Evolutionary conservation across 2,113 vertebrate species (phyloP), one percentile per base, ranked within the genome.

Genomic region (Misgurnus anguillicaudatus): DNA sequence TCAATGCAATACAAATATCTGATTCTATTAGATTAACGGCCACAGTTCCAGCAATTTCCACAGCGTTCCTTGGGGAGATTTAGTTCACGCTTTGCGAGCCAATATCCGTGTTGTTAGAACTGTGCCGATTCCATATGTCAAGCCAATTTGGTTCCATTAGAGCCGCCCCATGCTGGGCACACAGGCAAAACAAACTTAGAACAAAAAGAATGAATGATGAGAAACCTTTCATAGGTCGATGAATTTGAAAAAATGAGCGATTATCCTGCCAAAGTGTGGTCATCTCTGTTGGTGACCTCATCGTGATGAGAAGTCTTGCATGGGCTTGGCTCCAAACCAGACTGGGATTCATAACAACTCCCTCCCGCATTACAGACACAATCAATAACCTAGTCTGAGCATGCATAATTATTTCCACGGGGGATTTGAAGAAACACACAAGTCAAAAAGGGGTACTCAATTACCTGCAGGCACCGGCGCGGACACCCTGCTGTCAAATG

Each of bases 361-460:
- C 36, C 19, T 60, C 2, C 41, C 39, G 69, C 14, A 75, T 65
- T 79, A 70, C 16, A 21, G 19, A 79, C 62, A 70, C 51, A 64
- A 79, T 79, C 76, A 76, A 84, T 84, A 84, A 75, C 45, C 69
- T 74, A 14, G 73, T 58, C 79, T 71, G 61, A 76, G 71, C 76
- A 61, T 73, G 62, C 60, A 78, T 80, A 42, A 80, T 74, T 76
- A 78, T 55, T 75, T 76, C 71, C 62, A 66, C 75, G 13, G 48
- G 63, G 70, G 61, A 80, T 38, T 41, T 13, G 41, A 75, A 66
- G 48, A 51, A 69, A 38, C 57, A 63, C n/a, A 24, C 47, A 74
- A 53, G 55, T 74, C 64, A 70, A 19, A 51, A 24, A 78, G 24
- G 38, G 75, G 45, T 78, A 14, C 51, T 70, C 58, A 61, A 62